phyloP scores from a whole-genome alignment of 2,797 vertebrate species.

The Australoheros facetus region DNA sequence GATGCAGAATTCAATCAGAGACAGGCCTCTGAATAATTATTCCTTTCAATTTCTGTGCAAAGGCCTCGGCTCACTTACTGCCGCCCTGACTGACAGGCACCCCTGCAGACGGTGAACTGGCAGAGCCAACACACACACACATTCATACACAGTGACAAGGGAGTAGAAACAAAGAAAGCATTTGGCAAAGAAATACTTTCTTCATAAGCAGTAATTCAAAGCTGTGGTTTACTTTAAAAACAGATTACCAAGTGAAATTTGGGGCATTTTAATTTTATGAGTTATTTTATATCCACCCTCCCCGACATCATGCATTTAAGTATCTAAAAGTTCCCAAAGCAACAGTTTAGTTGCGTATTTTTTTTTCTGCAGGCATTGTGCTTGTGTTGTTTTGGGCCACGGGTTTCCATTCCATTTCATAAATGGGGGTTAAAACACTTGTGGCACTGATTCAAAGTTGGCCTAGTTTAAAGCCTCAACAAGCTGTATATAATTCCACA shows the following conservation, averaged over 20 bases:
- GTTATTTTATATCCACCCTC: background rate
- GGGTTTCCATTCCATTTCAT: constrained; percentile 51
- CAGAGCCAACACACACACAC: constrained; percentile 26
- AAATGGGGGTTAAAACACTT: constrained; percentile 60
- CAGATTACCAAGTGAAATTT: constrained; percentile 10
- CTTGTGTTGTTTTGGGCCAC: constrained; percentile 32
- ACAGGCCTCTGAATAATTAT: constrained; percentile 66
- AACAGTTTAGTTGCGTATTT: constrained; percentile 1
- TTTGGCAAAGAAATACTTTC: constrained; percentile 22
- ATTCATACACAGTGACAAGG: constrained; percentile 3
- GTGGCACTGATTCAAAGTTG: constrained; percentile 55
- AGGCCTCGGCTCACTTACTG: constrained; percentile 21
- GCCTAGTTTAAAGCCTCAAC: constrained; percentile 45
- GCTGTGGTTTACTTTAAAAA: constrained; percentile 16
- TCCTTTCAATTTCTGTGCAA: constrained; percentile 56
- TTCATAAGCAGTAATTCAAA: constrained; percentile 12
- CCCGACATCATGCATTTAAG: constrained; percentile 10
- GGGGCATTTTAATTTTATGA: constrained; percentile 13
- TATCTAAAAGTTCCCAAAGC: constrained; percentile 18
- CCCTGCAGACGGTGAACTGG: constrained; percentile 32
- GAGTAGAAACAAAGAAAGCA: background rate
- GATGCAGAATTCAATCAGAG: constrained; percentile 69
- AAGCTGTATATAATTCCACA: constrained; percentile 56
- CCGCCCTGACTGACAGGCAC: constrained; percentile 51
- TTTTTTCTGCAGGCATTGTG: constrained; percentile 29